Base-by-base conservation (phyloP, 2,797 vertebrate genomes). In the Peromyscus nudipes region DNA sequence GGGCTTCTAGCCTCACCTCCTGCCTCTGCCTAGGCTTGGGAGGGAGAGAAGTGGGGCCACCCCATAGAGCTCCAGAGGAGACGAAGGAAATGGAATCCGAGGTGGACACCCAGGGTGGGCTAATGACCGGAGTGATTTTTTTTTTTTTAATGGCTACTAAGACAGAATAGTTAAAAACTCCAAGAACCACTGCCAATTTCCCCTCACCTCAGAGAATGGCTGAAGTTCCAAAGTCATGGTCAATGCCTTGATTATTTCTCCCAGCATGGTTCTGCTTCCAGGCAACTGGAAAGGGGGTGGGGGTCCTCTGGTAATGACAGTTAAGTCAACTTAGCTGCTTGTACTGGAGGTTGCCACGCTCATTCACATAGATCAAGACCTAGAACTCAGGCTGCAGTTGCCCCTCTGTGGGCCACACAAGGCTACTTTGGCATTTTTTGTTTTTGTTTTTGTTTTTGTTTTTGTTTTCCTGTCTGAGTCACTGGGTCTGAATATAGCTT, bases 121-220 rank as follows among this genome's bases (percentile, higher is more conserved):
- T 97, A 98, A 97, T 84, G 97, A 96, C 92, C 46, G 6, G 67
- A 97, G 71, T 46, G 21, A 52, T 52, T 97, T 98, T 88, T 85
- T 88, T 85, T 83, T 82, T 86, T 87, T 89, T 97, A 97, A 97
- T 91, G 97, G 96, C 94, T 87, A 64, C 81, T 91, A 97, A 95
- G 91, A 96, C 91, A 92, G 96, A 95, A 95, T 60, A 97, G 97
- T 97, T 97, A 97, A 97, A 96, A 96, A 92, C 94, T 97, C 96
- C 86, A 94, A 95, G 94, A 77, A 71, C 92, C 94, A 81, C 94
- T 97, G 96, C 86, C 86, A 93, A 92, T 96, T 97, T 97, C 73
- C 94, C 92, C 94, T 86, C 91, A 91, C 79, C 92, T 49, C 92
- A 79, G 81, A 96, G 94, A 97, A 88, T 49, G 64, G 88, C 3